Evolutionary conservation across 2,113 vertebrate genomes (phyloP), one percentile per base, ranked within the genome.

Genomic region (Elephantulus edwardii): DNA sequence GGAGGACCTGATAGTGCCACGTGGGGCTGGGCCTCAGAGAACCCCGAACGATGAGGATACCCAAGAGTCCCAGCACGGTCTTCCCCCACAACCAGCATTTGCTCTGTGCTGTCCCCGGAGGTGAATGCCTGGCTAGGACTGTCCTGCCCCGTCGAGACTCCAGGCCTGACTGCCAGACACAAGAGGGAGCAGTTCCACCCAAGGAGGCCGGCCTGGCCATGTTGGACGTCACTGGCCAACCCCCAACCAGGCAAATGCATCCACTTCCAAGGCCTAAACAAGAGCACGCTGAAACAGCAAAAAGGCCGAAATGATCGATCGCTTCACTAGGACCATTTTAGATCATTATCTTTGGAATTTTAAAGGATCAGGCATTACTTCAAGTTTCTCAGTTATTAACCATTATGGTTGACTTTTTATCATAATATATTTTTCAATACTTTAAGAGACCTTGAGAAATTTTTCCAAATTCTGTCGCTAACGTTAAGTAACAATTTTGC

Each of bases 301-400:
- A 33, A 91, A 89, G 13, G 74, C 75, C 1, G 35, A 60, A 74
- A 77, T 42, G n/a, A 48, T 33, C 13, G 17, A 35, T 42, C 62
- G 72, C 26, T 78, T 74, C 44, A 85, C 80, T 76, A 82, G 10
- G 52, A 78, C 52, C 75, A 44, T 20, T 54, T 46, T 19, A 11
- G 68, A 76, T 52, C 35, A 89, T 35, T 9, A 33, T n/a, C 28
- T n/a, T 48, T 85, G 78, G 70, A 76, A 74, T 87, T 90, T 88
- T 12, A 72, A 44, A 81, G 50, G 16, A 84, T 33, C 10, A 35
- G 46, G 35, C 8, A 14, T 19, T 75, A 19, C 17, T 89, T 79
- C 35, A 78, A 81, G 64, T 72, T 58, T 88, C 74, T 84, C 40
- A 30, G 33, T 22, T 86, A 85, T 20, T 50, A 66, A 79, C 16